A percentile compares a stretch with the other conserved stretches of the same genome.
Conservation (phyloP, 1,140 invertebrate genomes). For the Leptinotarsa texana region DNA sequence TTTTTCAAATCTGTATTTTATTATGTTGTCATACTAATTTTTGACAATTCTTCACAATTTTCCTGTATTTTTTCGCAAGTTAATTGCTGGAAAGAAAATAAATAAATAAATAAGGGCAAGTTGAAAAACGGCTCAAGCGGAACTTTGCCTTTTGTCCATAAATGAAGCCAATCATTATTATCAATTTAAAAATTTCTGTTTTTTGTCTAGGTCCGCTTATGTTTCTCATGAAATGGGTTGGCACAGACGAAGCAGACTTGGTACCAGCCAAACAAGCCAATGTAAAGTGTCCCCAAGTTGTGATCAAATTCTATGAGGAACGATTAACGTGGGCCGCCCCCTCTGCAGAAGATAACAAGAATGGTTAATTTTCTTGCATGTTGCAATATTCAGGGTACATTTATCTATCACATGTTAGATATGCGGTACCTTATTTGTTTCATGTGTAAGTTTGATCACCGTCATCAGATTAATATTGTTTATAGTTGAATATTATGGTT, state of each 20-base stretch:
- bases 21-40: too few relatives aligned
- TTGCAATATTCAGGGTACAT: background rate
- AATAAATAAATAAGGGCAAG: too few relatives aligned
- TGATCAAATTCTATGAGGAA: slow-evolving; percentile 95
- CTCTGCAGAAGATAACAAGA: slow-evolving; percentile 17
- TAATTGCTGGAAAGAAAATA: too few relatives aligned
- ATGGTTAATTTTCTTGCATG: slow-evolving; percentile 9
- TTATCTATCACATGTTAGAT: background rate
- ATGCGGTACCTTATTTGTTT: background rate
- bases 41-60: too few relatives aligned
- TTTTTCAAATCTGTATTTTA: too few relatives aligned
- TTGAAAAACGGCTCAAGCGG: too few relatives aligned
- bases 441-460: background rate
- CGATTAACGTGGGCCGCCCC: slow-evolving; percentile 76
- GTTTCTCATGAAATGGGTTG: slow-evolving; percentile 96
- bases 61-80: too few relatives aligned
- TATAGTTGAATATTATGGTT: background rate
- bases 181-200: too few relatives aligned
- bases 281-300: slow-evolving; percentile 88
- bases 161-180: too few relatives aligned
- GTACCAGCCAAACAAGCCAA: slow-evolving; percentile 90
- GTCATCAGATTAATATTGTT: background rate
- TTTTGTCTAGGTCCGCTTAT: slow-evolving; percentile 62
- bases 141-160: too few relatives aligned
- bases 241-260: slow-evolving; percentile 91